phyloP scores from a whole-genome alignment of 2,797 vertebrate genomes.

The Nyctibius grandis region DNA sequence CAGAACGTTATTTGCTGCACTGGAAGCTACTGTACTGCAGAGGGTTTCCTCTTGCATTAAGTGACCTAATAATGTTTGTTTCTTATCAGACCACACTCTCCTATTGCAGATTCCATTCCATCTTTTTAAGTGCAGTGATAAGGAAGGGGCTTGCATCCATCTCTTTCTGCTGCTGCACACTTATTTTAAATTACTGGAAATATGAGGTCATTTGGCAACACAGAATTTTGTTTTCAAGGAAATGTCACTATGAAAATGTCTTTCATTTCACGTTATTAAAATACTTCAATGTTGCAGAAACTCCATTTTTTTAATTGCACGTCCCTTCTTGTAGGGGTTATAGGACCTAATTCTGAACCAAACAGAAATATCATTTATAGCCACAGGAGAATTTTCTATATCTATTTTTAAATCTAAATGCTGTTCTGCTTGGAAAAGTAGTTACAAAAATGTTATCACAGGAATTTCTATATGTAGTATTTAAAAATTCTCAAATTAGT shows the following conservation, averaged over 20 bases:
- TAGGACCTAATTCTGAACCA: background rate
- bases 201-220: background rate
- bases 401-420: background rate
- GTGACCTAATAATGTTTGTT: background rate
- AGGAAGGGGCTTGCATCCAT: background rate
- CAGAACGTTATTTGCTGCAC: slow-evolving; percentile 22
- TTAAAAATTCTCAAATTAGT: background rate
- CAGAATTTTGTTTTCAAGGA: background rate
- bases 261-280: background rate
- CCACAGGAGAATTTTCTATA: background rate
- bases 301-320: background rate
- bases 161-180: background rate
- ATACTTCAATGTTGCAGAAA: background rate
- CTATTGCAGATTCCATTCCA: background rate
- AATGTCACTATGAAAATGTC: background rate
- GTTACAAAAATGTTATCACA: background rate
- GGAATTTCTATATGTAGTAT: background rate
- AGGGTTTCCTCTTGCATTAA: background rate
- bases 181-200: background rate
- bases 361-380: background rate
- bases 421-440: background rate
- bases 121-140: background rate
- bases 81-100: background rate
- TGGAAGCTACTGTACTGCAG: background rate
- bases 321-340: background rate